Evolutionary conservation across 2,888 invertebrate species (phyloP), one percentile per base, ranked within the genome.

Genomic region (Drosophila niveifrons): DNA sequence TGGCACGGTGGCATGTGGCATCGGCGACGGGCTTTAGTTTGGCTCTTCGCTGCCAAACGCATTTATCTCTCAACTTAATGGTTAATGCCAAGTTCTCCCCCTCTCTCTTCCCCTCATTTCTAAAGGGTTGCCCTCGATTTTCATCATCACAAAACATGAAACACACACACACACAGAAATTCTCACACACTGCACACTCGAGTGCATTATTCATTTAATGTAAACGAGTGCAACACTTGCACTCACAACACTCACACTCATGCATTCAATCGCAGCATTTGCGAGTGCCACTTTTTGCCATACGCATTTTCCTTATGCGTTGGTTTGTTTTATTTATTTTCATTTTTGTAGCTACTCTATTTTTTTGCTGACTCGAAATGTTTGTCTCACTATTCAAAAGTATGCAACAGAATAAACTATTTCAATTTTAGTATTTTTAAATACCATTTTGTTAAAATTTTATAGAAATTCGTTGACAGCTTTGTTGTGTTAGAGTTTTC

Each of bases 141-240:
- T 15, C 11, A 34, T 46, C 43, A 46, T 29, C 36, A 17, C 66
- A 48, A 55, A 55, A 29, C 50, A 31, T 34, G 52, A 29, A 48
- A 44, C 9, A 64, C 75, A 36, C 10, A 13, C 58, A 52, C 48
- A 62, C 68, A 69, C 0, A 23, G 23, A 23, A 62, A 65, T 68
- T 72, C 64, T 50, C 65, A 48, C 48, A 48, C 48, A 31, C 15
- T 59, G 68, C 74, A 69, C 82, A 82, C 66, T 75, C 71, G 72
- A 83, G 82, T 87, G 82, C 82, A 83, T 83, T 84, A 84, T 87
- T 83, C 77, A 87, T 83, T 83, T 81, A 77, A 83, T 84, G 82
- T 82, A 79, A 83, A 84, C 77, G 87, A 81, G 72, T 74, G 68
- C 84, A 64, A 63, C 56, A 29, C 61, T 56, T 28, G 56, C 9